These are phyloP conservation scores for Ceyx erithaca DNA, from an alignment of 2,797 vertebrate species.

Conservation along the genomic window DNA sequence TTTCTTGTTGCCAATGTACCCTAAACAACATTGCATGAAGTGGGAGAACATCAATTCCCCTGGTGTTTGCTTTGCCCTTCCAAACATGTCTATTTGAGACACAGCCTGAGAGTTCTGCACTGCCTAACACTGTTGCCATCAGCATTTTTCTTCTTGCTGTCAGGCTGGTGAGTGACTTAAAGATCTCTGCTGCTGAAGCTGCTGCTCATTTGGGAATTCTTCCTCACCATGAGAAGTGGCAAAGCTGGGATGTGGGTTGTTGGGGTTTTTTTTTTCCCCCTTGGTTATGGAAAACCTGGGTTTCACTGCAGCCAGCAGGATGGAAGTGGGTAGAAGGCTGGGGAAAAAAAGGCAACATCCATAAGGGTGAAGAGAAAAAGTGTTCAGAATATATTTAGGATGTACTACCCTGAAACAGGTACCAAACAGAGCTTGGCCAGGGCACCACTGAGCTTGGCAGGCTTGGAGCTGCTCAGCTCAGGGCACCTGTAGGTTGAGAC, in stretches of 20 bases:
- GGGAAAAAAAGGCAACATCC: neutral
- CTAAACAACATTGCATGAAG: neutral
- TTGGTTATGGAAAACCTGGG: neutral
- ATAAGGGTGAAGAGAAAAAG: neutral
- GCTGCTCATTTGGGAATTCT: neutral
- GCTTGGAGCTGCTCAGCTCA: neutral
- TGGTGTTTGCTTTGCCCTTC: neutral
- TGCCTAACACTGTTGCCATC: neutral
- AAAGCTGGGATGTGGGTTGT: neutral
- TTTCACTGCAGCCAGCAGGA: neutral
- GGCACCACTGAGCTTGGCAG: neutral
- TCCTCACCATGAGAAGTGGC: neutral
- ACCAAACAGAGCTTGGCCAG: neutral
- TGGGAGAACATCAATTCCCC: neutral
- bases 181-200: neutral
- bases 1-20: slow-evolving; percentile 3
- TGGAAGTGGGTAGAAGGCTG: neutral
- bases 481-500: neutral
- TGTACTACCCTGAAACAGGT: neutral
- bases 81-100: neutral
- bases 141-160: neutral
- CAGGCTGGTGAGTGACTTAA: slow-evolving; percentile 1
- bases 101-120: neutral
- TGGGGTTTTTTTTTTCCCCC: neutral
- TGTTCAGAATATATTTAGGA: neutral